These are phyloP conservation scores for Stercorarius parasiticus DNA, from an alignment of 2,113 vertebrate species.

Conservation along the genomic window DNA sequence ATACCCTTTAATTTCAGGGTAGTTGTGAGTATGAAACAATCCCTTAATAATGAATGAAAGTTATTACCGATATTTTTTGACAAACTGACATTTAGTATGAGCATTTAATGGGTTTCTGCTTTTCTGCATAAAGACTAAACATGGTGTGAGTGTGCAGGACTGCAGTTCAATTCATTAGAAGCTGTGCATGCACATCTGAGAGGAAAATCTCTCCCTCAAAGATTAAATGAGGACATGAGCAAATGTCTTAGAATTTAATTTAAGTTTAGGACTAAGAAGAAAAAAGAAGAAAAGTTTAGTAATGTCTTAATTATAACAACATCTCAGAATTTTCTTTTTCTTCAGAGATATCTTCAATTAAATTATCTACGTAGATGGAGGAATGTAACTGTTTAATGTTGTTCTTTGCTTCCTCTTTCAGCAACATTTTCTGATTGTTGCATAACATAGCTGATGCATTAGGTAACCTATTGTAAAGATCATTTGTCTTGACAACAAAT, in stretches of 20 bases:
- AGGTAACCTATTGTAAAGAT: neutral
- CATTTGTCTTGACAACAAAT: neutral
- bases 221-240: conserved; percentile 35
- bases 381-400: neutral
- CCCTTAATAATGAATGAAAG: neutral
- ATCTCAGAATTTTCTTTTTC: neutral
- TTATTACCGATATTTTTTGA: neutral
- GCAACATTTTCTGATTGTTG: neutral
- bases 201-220: conserved; percentile 1
- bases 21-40: neutral
- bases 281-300: conserved; percentile 49
- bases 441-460: neutral
- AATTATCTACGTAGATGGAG: neutral
- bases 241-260: conserved; percentile 57
- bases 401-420: neutral
- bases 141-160: neutral
- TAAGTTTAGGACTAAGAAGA: conserved; percentile 2
- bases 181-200: neutral
- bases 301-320: conserved; percentile 49
- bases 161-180: conserved; percentile 3
- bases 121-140: neutral
- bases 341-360: conserved; percentile 23
- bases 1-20: neutral
- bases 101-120: neutral
- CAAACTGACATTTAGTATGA: neutral